Evolutionary conservation across 2,888 invertebrate species (phyloP), one percentile per base, ranked within the genome.

Genomic region (Acanthosepion lycidas): DNA sequence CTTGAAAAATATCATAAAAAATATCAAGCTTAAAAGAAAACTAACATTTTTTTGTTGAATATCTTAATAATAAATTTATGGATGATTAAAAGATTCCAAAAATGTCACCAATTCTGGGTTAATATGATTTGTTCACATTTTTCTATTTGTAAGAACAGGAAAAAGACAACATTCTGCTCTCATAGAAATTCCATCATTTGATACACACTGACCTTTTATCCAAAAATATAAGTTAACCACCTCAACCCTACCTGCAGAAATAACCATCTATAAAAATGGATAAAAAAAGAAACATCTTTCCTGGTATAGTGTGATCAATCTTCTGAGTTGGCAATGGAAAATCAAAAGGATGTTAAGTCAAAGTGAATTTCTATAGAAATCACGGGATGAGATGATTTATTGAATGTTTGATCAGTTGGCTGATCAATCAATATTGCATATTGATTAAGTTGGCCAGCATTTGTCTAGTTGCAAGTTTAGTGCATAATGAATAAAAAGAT

Each of bases 301-400:
- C 3, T n/a, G 1, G 12, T 78, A n/a, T 78, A n/a, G n/a, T 78
- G 12, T 78, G 18, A 78, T n/a, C n/a, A 78, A 78, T 78, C 78
- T 64, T 64, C 64, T 64, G 28, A 28, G 6, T 64, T 78, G 28
- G 78, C n/a, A 78, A n/a, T 78, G 78, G 28, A 28, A 78, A 78
- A 78, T n/a, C 59, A 78, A n/a, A 28, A 18, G 78, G 78, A 78
- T 78, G 9, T 26, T 5, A 78, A 78, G n/a, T 78, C n/a, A 12
- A 9, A 78, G 9, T n/a, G 15, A 78, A 78, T 28, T 78, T 28
- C 28, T n/a, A 28, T n/a, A 8, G 8, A 12, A 59, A 59, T 78
- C n/a, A 78, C 78, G n/a, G n/a, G 78, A 78, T 78, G 78, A 78
- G 78, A 78, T 78, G 78, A 78, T 78, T 78, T n/a, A 78, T 78